Conservation (phyloP, 2,797 vertebrate species). For the Sebastes ruberrimus region DNA sequence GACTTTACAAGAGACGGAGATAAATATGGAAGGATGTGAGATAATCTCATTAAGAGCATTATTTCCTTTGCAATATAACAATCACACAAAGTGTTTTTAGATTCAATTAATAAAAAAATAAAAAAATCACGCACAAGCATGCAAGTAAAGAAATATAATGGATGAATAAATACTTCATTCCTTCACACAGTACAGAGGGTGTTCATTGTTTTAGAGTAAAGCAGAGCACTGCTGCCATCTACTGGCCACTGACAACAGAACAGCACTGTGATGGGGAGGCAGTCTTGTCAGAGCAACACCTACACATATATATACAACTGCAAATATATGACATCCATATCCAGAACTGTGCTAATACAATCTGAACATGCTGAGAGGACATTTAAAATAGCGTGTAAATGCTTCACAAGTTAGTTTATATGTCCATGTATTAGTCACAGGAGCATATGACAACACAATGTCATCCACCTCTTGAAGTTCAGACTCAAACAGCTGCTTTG, state of each 20-base stretch:
- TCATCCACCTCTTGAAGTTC: not conserved
- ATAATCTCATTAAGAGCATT: slow-evolving; percentile 29
- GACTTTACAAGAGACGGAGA: not conserved
- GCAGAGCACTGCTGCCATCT: slow-evolving; percentile 79
- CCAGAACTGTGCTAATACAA: rapidly evolving
- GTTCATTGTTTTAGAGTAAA: not conserved
- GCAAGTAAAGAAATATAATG: not conserved
- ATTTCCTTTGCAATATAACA: slow-evolving; percentile 44
- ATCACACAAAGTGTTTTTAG: slow-evolving; percentile 12
- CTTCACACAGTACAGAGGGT: slow-evolving; percentile 22
- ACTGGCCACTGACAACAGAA: slow-evolving; percentile 49
- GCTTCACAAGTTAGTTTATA: not conserved
- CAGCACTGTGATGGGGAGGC: not conserved
- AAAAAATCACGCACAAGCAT: not conserved
- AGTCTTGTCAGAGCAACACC: not conserved
- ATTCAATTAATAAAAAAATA: not conserved
- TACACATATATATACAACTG: not conserved
- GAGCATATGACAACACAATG: not conserved
- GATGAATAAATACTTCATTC: slow-evolving; percentile 37
- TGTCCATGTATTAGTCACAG: not conserved
- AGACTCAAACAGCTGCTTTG: not conserved
- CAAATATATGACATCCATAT: not conserved
- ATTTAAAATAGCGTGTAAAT: not conserved
- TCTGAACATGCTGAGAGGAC: not conserved
- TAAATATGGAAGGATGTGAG: slow-evolving; percentile 42